A percentile compares a stretch with the other conserved stretches of the same genome.
These are phyloP conservation scores for Hestina assimilis DNA, from an alignment of 1,140 invertebrate genomes.

Conservation along the genomic window DNA sequence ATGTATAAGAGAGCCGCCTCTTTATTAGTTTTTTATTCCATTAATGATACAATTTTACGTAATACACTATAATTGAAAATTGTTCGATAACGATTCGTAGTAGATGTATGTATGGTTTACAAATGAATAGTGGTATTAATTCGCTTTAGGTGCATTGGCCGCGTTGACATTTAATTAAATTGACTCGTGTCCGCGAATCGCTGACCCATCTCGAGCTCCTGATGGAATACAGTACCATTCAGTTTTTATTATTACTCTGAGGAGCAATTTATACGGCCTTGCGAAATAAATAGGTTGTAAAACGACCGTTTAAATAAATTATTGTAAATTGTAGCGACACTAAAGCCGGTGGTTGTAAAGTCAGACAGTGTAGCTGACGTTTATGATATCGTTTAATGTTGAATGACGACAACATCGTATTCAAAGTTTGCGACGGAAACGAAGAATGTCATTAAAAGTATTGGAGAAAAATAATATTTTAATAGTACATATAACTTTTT, in stretches of 20 bases:
- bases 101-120: not conserved
- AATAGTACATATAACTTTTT: no score
- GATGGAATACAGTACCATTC: conserved; percentile 35
- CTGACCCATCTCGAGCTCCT: conserved; percentile 43
- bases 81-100: not conserved
- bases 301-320: conserved; percentile 11
- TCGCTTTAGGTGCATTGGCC: conserved; percentile 49
- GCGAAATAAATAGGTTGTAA: conserved; percentile 6
- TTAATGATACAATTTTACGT: not conserved
- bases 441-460: no score
- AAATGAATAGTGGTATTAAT: conserved; percentile 15
- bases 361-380: not conserved
- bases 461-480: no score
- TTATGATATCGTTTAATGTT: not conserved
- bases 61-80: not conserved
- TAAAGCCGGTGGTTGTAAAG: conserved; percentile 1
- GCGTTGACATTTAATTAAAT: conserved; percentile 68
- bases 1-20: not conserved
- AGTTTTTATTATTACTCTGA: conserved; percentile 13
- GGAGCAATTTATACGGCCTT: conserved; percentile 1
- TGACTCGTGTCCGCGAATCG: conserved; percentile 51
- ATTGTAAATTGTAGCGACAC: conserved; percentile 9
- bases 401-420: no score
- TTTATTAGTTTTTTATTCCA: no score
- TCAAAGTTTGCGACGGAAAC: no score